Percentiles rank a stretch among this genome's conserved stretches.
Conservation (phyloP, 2,113 vertebrate species). For the Bostrychus sinensis region DNA sequence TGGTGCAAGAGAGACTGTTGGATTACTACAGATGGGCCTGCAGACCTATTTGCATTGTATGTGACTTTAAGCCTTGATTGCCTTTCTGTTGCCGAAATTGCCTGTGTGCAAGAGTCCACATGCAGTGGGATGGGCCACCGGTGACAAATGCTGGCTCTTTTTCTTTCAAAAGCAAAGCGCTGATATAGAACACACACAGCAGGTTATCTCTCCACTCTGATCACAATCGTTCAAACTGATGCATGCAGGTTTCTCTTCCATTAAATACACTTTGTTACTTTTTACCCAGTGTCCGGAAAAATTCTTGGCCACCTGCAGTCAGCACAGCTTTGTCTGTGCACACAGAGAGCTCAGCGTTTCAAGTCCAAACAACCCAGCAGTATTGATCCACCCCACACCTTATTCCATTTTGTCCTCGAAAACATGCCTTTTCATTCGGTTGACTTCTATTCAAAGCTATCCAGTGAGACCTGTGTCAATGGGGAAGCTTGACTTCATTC, state of each 20-base stretch:
- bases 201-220: slow-evolving; percentile 63
- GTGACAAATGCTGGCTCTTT: slow-evolving; percentile 55
- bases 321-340: slow-evolving; percentile 67
- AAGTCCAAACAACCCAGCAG: slow-evolving; percentile 63
- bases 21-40: slow-evolving; percentile 66
- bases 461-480: slow-evolving; percentile 75
- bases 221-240: slow-evolving; percentile 61
- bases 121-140: slow-evolving; percentile 49
- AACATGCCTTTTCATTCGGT: slow-evolving; percentile 78
- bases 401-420: slow-evolving; percentile 74
- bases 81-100: slow-evolving; percentile 56
- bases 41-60: slow-evolving; percentile 66
- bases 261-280: slow-evolving; percentile 69
- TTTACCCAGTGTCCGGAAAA: slow-evolving; percentile 64
- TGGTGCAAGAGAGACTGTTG: slow-evolving; percentile 63
- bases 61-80: slow-evolving; percentile 67
- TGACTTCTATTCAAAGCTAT: slow-evolving; percentile 80
- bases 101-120: slow-evolving; percentile 44
- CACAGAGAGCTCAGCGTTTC: slow-evolving; percentile 65
- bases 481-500: slow-evolving; percentile 79
- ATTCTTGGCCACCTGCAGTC: slow-evolving; percentile 70
- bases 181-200: slow-evolving; percentile 39
- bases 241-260: slow-evolving; percentile 63
- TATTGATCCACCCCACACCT: slow-evolving; percentile 75
- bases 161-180: slow-evolving; percentile 36